Base-by-base conservation (phyloP, 1,140 invertebrate species). In the Cotesia glomerata region DNA sequence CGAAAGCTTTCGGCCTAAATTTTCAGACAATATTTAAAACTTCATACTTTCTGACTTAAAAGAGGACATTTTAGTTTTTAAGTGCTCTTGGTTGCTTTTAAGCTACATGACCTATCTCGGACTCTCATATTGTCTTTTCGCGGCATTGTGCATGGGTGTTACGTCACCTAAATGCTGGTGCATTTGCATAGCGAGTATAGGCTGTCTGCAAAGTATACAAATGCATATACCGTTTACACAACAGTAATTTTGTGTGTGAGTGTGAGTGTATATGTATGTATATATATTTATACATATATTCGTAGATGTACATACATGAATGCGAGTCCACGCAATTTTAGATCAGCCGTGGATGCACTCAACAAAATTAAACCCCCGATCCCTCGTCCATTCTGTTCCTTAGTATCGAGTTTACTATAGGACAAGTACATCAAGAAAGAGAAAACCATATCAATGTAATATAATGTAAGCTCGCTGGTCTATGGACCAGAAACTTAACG, bases 301-400 rank as follows among this genome's bases (percentile, higher is more conserved):
- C 8, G 14, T 58, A 18, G 54, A 58, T 58, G 54, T 58, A 18
- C 54, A 16, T 18, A 13, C 16, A 59, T 34, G 5, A 32, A 26
- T 32, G 11, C 14, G 18, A 63, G 59, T 11, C 61, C 36, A 71
- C 49, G 49, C 54, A 63, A 5, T 71, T 39, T 56, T 59, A 71
- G 62, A 71, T 65, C 62, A 52, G 56, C 63, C 35, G 34, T 71
- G 62, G 62, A 71, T 71, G 70, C 70, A 71, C 70, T 71, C 70
- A 71, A 71, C 70, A 34, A 64, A 71, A 71, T 71, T 71, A 65
- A 71, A 71, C 62, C 18, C 61, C 34, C 39, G n/a, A 16, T 32
- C 13, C 39, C 39, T 45, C 39, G 39, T 45, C 39, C 39, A 45
- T 45, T 45, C 39, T 45, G 11, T 45, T 45, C 39, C 39, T 11